phyloP scores from a whole-genome alignment of 2,888 invertebrate genomes.

The Scaptomyza cyrtandrae region DNA sequence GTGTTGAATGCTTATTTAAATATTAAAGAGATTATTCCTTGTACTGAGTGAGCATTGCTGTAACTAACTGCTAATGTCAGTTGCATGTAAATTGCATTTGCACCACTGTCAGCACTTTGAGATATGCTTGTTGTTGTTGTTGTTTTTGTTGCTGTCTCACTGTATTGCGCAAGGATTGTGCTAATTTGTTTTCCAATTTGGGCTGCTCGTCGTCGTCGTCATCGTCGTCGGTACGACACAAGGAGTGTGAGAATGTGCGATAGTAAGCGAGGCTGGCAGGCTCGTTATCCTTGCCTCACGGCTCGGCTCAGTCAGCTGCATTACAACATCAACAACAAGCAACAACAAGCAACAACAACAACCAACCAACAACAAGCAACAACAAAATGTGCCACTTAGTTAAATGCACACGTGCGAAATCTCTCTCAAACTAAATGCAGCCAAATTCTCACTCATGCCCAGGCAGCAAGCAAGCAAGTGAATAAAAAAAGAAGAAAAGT shows the following conservation, averaged over 20 bases:
- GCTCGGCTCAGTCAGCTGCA: constrained; percentile 42
- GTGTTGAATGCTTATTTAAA: neutral
- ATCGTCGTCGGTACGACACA: neutral
- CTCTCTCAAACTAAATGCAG: constrained; percentile 75
- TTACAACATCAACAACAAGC: constrained; percentile 21
- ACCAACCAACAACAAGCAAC: constrained; percentile 15
- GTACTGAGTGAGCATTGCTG: too few species aligned
- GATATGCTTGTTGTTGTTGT: constrained; percentile 13
- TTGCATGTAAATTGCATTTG: constrained; percentile 43
- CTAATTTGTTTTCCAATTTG: constrained; percentile 75
- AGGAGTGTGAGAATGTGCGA: neutral
- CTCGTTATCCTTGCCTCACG: constrained; percentile 51
- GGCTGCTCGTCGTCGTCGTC: constrained; percentile 48
- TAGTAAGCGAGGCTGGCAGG: constrained; percentile 6
- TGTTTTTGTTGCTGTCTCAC: constrained; percentile 18
- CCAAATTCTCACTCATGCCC: constrained; percentile 30
- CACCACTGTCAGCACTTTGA: constrained; percentile 44
- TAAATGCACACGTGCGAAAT: constrained; percentile 80
- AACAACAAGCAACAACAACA: constrained; percentile 21
- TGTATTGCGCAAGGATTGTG: constrained; percentile 64
- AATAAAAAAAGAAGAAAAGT: neutral
- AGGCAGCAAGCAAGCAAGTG: neutral
- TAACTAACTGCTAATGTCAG: constrained; percentile 7
- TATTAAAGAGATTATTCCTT: neutral
- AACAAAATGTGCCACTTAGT: constrained; percentile 65